Evolutionary conservation across 1,140 invertebrate genomes (phyloP).

Genomic region (Acromyrmex charruanus): DNA sequence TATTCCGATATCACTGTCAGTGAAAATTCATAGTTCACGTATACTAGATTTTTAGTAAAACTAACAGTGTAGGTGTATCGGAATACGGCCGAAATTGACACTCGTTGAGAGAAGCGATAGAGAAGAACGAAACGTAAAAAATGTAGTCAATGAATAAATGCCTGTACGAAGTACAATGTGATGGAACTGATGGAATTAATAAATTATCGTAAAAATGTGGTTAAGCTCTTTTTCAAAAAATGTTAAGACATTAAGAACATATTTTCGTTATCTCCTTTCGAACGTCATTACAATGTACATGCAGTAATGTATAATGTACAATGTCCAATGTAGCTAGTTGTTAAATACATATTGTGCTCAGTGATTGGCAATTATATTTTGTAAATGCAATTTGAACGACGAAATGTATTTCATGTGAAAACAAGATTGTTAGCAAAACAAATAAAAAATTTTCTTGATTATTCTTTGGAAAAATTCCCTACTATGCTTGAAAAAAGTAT

Average conservation of each 20-base stretch:
- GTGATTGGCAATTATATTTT: not conserved
- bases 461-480: no score
- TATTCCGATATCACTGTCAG: no score
- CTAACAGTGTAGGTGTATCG: no score
- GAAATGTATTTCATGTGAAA: no score
- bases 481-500: no score
- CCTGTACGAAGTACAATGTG: conserved; percentile 12
- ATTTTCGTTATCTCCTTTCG: not conserved
- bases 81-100: not conserved
- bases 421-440: no score
- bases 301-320: no score
- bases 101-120: not conserved
- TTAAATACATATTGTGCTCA: not conserved
- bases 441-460: no score
- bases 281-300: not conserved
- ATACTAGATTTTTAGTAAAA: no score
- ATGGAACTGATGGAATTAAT: not conserved
- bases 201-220: conserved; percentile 10
- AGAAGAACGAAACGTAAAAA: not conserved
- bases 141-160: not conserved
- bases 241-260: not conserved
- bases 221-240: not conserved
- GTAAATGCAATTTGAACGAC: not conserved
- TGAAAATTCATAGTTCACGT: no score
- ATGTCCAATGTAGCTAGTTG: not conserved